Base-by-base conservation (phyloP, 2,888 invertebrate genomes). In the Machimus atricapillus region DNA sequence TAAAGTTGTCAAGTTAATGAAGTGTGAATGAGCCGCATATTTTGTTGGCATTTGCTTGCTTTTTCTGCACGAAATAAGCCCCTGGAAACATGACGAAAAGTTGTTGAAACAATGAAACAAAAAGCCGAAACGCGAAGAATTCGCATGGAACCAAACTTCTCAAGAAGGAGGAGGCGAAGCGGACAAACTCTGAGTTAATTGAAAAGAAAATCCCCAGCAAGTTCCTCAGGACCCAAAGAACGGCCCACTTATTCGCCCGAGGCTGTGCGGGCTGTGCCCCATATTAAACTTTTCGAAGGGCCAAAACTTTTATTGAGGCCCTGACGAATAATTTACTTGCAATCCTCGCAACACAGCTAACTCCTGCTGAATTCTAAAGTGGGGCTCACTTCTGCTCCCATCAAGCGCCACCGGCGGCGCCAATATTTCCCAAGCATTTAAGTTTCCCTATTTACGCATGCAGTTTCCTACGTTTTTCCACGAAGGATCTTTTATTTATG, bases 1-100 rank as follows among this genome's bases (percentile, higher is more conserved):
- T 78, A 46, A 78, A 43, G 46, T 43, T 78, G 78, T 78, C 43
- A 27, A 78, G 46, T 46, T 78, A 78, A 78, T 78, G 78, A 78
- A 78, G 78, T 78, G 78, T 78, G 43, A 78, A 78, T 43, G 43
- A 19, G 52, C n/a, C 52, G 52, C 52, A 1, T 52, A 52, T 52
- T 52, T 78, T 78, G 43, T 19, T 27, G 43, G 78, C 12, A 23
- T 78, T 78, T 78, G 46, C 27, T 78, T 19, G 78, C 78, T 46
- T 43, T 77, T 43, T 78, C 78, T 78, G 78, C 78, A 78, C 19
- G 78, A 43, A 78, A 78, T 78, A 27, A 78, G 78, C 37, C n/a
- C 34, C 40, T 77, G n/a, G 31, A 19, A 52, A 52, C 8, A n/a
- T 7, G 52, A n/a, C n/a, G 19, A 52, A 12, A 66, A 66, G 14